These are phyloP conservation scores for Speoplatyrhinus poulsoni DNA, from an alignment of 2,113 vertebrate species.

Conservation along the genomic window DNA sequence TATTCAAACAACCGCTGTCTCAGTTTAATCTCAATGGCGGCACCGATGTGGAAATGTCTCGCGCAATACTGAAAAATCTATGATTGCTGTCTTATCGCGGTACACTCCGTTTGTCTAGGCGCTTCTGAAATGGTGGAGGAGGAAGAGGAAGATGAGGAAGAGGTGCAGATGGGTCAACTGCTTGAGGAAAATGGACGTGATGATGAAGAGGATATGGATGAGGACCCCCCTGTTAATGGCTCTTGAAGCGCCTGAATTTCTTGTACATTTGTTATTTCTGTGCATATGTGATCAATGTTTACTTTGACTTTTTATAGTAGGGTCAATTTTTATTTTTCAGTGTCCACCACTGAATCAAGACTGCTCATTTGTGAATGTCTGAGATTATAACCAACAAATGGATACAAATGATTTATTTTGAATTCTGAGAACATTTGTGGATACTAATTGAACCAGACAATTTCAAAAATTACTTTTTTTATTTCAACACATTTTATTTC, in stretches of 20 bases:
- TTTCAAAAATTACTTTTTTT: too few relatives aligned
- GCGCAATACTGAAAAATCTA: background rate
- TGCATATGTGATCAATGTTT: background rate
- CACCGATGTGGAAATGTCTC: background rate
- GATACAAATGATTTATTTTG: background rate
- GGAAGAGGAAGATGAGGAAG: background rate
- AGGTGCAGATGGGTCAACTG: conserved; percentile 13
- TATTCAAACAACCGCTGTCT: background rate
- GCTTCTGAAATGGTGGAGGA: conserved; percentile 3
- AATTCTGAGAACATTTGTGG: too few relatives aligned
- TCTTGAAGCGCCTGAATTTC: conserved; percentile 55
- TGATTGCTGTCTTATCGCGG: conserved; percentile 5
- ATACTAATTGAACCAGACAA: too few relatives aligned
- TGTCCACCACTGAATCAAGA: too few relatives aligned
- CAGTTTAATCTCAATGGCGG: background rate
- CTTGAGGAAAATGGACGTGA: conserved; percentile 33
- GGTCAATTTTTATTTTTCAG: background rate
- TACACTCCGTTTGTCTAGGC: conserved; percentile 3
- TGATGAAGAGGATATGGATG: conserved; percentile 83
- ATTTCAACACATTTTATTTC: too few relatives aligned
- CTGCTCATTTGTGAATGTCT: background rate
- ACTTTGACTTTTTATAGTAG: background rate
- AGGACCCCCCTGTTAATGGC: conserved; percentile 82
- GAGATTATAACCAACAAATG: too few relatives aligned
- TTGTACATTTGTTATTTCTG: background rate